These are phyloP conservation scores for Grapholita molesta DNA, from an alignment of 1,140 invertebrate genomes.

Conservation along the genomic window DNA sequence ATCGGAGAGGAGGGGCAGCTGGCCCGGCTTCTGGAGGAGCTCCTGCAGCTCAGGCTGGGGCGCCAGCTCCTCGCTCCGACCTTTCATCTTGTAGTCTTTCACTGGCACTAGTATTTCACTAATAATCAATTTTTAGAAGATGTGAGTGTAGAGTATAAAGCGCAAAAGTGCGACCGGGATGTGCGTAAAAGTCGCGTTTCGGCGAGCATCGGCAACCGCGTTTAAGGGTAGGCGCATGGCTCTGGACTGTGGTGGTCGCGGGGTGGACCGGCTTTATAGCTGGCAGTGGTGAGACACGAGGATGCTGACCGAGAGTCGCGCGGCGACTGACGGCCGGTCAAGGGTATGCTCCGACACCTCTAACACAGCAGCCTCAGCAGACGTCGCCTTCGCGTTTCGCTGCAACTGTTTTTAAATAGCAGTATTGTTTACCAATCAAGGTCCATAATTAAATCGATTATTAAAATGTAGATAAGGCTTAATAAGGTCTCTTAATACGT, in stretches of 20 bases:
- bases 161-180: neutral
- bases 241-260: slow-evolving; percentile 31
- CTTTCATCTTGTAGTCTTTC: slow-evolving; percentile 38
- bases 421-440: slow-evolving; percentile 9
- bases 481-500: neutral
- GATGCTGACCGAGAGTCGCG: slow-evolving; percentile 49
- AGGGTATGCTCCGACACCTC: slow-evolving; percentile 39
- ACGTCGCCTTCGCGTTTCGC: neutral
- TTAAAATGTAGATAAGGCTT: neutral
- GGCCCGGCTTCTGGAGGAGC: slow-evolving; percentile 52
- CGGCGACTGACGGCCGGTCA: slow-evolving; percentile 60
- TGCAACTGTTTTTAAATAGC: slow-evolving; percentile 1
- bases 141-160: neutral
- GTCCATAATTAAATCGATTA: slow-evolving; percentile 5
- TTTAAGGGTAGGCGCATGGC: slow-evolving; percentile 41
- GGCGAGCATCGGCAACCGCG: neutral
- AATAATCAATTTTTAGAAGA: neutral
- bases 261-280: slow-evolving; percentile 38
- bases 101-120: slow-evolving; percentile 30
- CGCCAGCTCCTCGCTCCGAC: slow-evolving; percentile 30
- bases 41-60: slow-evolving; percentile 56
- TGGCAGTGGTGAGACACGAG: slow-evolving; percentile 42
- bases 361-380: slow-evolving; percentile 7
- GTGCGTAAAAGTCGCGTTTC: slow-evolving; percentile 4
- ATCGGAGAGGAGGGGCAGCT: slow-evolving; percentile 32